Base-by-base conservation (phyloP, 2,113 vertebrate species). In the Trinectes maculatus region DNA sequence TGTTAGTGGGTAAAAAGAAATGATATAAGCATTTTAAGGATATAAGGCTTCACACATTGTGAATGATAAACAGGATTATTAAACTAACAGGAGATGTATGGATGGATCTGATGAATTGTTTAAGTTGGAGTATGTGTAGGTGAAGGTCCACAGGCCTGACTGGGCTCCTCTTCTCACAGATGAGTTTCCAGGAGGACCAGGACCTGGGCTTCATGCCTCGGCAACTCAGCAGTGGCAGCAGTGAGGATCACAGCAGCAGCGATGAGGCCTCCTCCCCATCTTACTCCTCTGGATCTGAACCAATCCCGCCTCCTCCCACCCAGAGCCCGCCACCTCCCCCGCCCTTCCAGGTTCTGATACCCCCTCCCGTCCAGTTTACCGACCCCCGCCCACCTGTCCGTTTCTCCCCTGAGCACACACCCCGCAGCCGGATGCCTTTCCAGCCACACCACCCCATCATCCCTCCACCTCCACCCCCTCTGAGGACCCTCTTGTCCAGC, bases 181-280 rank as follows among this genome's bases (percentile, higher is more conserved):
- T 99, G 97, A 98, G 94, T 64, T 99, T 98, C 91, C 96, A 95
- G 0, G 97, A 98, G 1, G 97, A 98, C 63, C 96, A 96, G 88
- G 92, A 92, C 8, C 82, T 87, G 71, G 92, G 93, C 77, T 95
- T 93, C 0, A 71, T 91, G 12, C 91, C 93, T 46, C 94, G 93
- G 0, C 95, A 92, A 4, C 88, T 91, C 36, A 98, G 96, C 93
- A 96, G 95, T 1, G 91, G 89, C 61, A 98, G 96, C 80, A 98
- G 96, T 12, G 96, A 97, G 70, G 95, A 94, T 12, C 79, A 92
- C 88, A 96, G 95, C 87, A 95, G 95, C 93, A 97, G 96, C 0
- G 96, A 98, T 0, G 96, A 98, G n/a, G 94, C 93, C 73, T 95
- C 94, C 71, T 98, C 97, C 13, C 90, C 96, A 37, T 94, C 94